A percentile compares a stretch with the other conserved stretches of the same genome.
phyloP scores from a whole-genome alignment of 2,888 invertebrate genomes.

The Drosophila macrothrix region DNA sequence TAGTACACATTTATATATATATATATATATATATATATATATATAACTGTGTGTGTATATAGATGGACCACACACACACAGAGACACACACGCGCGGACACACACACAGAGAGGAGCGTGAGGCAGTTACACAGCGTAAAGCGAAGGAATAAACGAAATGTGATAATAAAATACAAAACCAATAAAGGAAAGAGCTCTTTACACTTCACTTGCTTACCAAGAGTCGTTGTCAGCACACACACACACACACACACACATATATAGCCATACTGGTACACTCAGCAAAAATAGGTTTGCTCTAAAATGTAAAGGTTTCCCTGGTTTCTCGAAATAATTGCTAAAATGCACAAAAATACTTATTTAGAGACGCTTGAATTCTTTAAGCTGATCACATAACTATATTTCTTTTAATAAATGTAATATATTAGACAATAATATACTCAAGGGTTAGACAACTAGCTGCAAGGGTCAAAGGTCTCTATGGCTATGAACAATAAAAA shows the following conservation, averaged over 20 bases:
- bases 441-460: neutral
- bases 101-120: constrained; percentile 11
- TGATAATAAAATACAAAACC: constrained; percentile 83
- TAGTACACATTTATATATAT: constrained; percentile 24
- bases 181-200: constrained; percentile 84
- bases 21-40: constrained; percentile 10
- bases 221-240: constrained; percentile 66
- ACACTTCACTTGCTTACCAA: constrained; percentile 83
- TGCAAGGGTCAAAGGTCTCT: too few species aligned
- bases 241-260: constrained; percentile 24
- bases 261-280: neutral
- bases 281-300: neutral
- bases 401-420: neutral
- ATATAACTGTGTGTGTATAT: constrained; percentile 22
- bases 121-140: constrained; percentile 54
- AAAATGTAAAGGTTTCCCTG: neutral
- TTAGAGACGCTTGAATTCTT: neutral
- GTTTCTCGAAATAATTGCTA: neutral
- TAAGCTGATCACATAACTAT: neutral
- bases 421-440: neutral
- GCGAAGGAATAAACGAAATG: constrained; percentile 79
- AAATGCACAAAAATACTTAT: neutral
- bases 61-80: constrained; percentile 54
- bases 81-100: constrained; percentile 34
- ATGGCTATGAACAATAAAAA: neutral